Percentiles rank a stretch among this genome's conserved stretches.
These are phyloP conservation scores for Nephrotoma flavescens DNA, from an alignment of 2,888 invertebrate species.

Conservation along the genomic window DNA sequence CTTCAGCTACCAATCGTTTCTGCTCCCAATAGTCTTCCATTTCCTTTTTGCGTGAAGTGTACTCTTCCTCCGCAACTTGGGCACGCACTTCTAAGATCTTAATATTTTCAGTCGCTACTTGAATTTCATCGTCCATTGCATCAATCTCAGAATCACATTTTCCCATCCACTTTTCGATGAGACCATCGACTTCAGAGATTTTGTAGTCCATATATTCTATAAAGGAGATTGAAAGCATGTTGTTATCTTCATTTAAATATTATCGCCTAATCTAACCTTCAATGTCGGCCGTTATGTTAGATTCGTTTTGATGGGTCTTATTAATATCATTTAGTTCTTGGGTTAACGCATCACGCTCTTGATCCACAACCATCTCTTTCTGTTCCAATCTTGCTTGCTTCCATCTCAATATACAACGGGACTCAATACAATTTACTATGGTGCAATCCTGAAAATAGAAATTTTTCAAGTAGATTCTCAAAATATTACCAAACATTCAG, in stretches of 20 bases:
- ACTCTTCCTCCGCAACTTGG: conserved; percentile 19
- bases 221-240: background rate
- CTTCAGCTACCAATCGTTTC: conserved; percentile 22
- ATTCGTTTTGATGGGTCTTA: conserved; percentile 19
- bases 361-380: conserved; percentile 21
- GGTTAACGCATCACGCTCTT: conserved; percentile 19
- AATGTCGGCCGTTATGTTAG: conserved; percentile 21
- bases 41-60: conserved; percentile 18
- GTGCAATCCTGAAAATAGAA: background rate
- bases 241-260: background rate
- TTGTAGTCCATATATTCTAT: conserved; percentile 19
- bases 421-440: conserved; percentile 20
- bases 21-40: conserved; percentile 21
- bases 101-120: conserved; percentile 19
- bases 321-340: conserved; percentile 17
- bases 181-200: conserved; percentile 16
- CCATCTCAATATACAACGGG: conserved; percentile 25
- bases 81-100: conserved; percentile 19
- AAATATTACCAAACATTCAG: background rate
- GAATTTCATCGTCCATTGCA: conserved; percentile 16
- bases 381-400: conserved; percentile 25
- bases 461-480: background rate
- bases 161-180: conserved; percentile 22
- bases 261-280: conserved; percentile 9
- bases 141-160: conserved; percentile 21